Evolutionary conservation across 2,113 vertebrate species (phyloP).

Genomic region (Chloebia gouldiae): DNA sequence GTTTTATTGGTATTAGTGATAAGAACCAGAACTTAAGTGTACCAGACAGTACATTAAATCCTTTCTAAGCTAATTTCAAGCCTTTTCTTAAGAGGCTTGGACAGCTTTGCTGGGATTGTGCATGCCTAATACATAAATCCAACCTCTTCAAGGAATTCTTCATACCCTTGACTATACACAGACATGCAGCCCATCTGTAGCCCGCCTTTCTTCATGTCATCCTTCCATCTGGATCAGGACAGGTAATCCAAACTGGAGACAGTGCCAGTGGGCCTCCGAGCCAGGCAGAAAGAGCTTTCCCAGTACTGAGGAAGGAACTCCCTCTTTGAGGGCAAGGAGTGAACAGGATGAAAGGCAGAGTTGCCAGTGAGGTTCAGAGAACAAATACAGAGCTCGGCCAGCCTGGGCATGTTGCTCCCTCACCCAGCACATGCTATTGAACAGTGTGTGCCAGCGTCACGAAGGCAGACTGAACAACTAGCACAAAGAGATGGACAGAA

Average conservation of each 20-base stretch:
- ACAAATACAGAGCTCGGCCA: neutral
- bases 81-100: neutral
- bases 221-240: neutral
- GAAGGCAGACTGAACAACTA: neutral
- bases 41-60: neutral
- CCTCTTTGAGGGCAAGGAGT: too few species aligned
- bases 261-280: neutral
- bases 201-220: neutral
- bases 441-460: neutral
- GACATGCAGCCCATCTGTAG: neutral
- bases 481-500: neutral
- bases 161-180: neutral
- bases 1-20: neutral
- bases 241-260: neutral
- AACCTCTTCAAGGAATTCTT: neutral
- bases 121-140: neutral
- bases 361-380: neutral
- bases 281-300: neutral
- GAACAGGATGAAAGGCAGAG: neutral
- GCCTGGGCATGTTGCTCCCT: neutral
- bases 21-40: neutral
- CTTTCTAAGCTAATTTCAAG: neutral
- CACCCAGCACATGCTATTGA: rapidly evolving
- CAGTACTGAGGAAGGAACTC: neutral
- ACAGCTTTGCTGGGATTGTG: neutral